Base-by-base conservation (phyloP, 37 sponge, comb jelly and placozoan species). In the Ianthella basta region DNA sequence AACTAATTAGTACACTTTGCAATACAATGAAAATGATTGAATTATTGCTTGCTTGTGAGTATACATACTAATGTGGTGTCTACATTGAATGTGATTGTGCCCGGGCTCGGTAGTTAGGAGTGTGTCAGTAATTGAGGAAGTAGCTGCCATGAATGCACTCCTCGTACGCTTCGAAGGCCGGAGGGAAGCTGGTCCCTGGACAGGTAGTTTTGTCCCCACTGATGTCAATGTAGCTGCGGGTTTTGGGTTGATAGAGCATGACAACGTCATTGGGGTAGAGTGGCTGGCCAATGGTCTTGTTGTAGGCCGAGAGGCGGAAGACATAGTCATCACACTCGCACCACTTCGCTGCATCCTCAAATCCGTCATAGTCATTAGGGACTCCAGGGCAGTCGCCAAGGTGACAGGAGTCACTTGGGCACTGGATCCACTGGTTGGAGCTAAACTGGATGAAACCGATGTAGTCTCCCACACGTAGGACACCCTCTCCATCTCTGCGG, bases 301-400 rank as follows among this genome's bases (percentile, higher is more conserved):
- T 75, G 78, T 75, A 75, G 53, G 78, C 78, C 6, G 78, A 5
- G 10, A 75, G 32, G 16, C 78, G 35, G 78, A 75, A 75, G 53
- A 14, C 37, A 14, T 75, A 75, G 23, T 75, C 78, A 21, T 30
- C 33, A 36, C 78, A 75, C 2, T 75, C 78, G 39, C 78, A 75
- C 78, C 78, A 75, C 78, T 75, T 75, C 0, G 54, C 6, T 19
- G 44, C 14, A 3, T 75, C 78, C 37, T 36, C 78, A 41, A 75
- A 75, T 1, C 78, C 78, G 40, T 75, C 53, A 23, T 19, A 18
- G 44, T 44, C 37, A 21, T 19, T 44, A 4, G 78, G 78, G 35
- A 16, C 20, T 19, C 78, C 78, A 41, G 78, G 78, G 53, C 78
- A 75, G 44, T 30, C 40, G 39, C 78, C 78, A 32, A 75, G 53